Percentiles rank a stretch among this genome's conserved stretches.
phyloP scores from a whole-genome alignment of 1,140 invertebrate genomes.

The Eciton burchellii region DNA sequence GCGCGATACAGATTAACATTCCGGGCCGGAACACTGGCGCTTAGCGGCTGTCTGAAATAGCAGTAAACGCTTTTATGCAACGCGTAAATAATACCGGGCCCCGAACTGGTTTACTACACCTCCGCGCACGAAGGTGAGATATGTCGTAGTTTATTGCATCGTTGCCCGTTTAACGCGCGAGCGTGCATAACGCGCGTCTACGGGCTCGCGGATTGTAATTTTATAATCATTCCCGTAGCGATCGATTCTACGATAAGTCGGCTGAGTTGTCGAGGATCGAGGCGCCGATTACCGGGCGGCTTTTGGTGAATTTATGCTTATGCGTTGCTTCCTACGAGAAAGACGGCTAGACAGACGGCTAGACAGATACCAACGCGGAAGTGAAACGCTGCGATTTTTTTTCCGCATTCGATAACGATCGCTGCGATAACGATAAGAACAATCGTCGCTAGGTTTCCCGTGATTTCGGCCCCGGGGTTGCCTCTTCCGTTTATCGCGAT shows the following conservation, averaged over 20 bases:
- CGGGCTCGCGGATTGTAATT: constrained; percentile 11
- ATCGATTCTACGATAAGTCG: constrained; percentile 1
- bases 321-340: not conserved
- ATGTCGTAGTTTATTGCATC: constrained; percentile 28
- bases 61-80: constrained; percentile 35
- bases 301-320: not conserved
- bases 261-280: not conserved
- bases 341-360: too few species aligned
- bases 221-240: constrained; percentile 6
- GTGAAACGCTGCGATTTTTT: not conserved
- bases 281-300: not conserved
- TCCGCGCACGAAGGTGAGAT: constrained; percentile 15
- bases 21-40: constrained; percentile 8
- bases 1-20: constrained; percentile 32
- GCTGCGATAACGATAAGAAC: not conserved
- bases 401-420: not conserved
- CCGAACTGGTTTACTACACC: constrained; percentile 24
- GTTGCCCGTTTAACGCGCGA: constrained; percentile 22
- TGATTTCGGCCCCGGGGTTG: not conserved
- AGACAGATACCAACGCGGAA: not conserved
- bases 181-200: not conserved
- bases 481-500: too few species aligned
- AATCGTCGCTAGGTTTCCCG: not conserved
- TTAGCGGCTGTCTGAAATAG: constrained; percentile 24
- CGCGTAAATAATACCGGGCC: constrained; percentile 11